Evolutionary conservation across 2,888 invertebrate species (phyloP), one percentile per base, ranked within the genome.

Genomic region (Diarsia dahlii): DNA sequence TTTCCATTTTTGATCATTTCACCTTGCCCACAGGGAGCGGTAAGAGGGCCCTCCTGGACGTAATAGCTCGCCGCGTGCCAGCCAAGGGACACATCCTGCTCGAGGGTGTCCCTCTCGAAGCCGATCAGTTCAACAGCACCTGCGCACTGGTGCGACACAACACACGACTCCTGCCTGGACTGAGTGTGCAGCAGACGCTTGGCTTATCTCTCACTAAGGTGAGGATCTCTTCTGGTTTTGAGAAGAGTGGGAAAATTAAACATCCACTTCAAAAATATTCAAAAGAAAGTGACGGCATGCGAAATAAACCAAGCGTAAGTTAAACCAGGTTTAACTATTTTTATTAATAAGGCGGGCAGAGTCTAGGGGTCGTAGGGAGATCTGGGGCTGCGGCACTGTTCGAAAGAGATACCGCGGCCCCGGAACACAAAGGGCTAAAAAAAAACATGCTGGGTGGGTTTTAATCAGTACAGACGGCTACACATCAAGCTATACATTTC

Each of bases 11-110:
- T 39, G 39, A 45, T 20, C 1, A 60, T n/a, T 65, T 15, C 4
- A 5, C 23, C n/a, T 63, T 0, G n/a, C 23, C 1, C 10, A 8
- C 28, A 99, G 99, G 99, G 20, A 99, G 99, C 88, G 99, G 99
- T 0, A 99, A 99, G 92, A 97, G 99, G 52, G 99, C 99, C 0
- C 97, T 99, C 5, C 96, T 99, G 12, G 99, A 99, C 93, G 99
- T 99, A 12, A 98, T 99, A 75, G 98, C 98, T 0, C 97, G 98
- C 28, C 97, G 98, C 52, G 98, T 98, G 18, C 98, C 98, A 1
- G 98, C 98, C 1, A 97, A 99, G 74, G 99, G 99, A 0, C 98
- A 99, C 91, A 98, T 99, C 45, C 97, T 99, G 0, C 97, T 99
- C 1, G 99, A 99, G 92, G 99, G 98, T 1, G 98, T 98, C 8